Conservation (phyloP, 1,140 invertebrate species). For the Sycophila sp. region DNA sequence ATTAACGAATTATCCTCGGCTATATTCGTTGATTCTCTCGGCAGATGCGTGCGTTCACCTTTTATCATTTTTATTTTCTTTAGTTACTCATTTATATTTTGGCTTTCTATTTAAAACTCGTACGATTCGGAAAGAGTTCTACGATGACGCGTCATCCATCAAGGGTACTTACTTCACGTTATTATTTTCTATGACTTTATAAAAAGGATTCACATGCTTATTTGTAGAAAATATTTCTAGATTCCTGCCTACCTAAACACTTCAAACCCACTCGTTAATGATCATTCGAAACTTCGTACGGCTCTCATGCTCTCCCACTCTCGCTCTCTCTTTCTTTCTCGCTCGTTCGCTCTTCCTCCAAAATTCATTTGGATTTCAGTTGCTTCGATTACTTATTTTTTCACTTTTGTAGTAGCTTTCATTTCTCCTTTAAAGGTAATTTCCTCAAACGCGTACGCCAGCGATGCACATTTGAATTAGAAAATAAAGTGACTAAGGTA, state of each 20-base stretch:
- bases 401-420: slow-evolving; percentile 25
- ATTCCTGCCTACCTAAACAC: slow-evolving; percentile 48
- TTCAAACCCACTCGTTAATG: slow-evolving; percentile 28
- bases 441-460: slow-evolving; percentile 40
- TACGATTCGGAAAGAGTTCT: slow-evolving; percentile 12
- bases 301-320: slow-evolving; percentile 19
- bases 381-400: too few species aligned
- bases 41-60: too few species aligned
- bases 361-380: slow-evolving; percentile 38
- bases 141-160: slow-evolving; percentile 31
- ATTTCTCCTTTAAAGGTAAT: slow-evolving; percentile 23
- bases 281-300: slow-evolving; percentile 23
- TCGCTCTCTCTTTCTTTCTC: neutral
- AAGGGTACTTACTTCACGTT: slow-evolving; percentile 39
- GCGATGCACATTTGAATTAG: slow-evolving; percentile 39
- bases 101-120: slow-evolving; percentile 28
- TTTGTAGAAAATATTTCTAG: slow-evolving; percentile 57
- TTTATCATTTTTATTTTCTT: slow-evolving; percentile 10
- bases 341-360: slow-evolving; percentile 22
- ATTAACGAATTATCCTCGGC: slow-evolving; percentile 29
- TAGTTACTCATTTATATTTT: slow-evolving; percentile 2
- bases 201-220: slow-evolving; percentile 50
- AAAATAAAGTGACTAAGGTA: slow-evolving; percentile 39
- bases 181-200: slow-evolving; percentile 43
- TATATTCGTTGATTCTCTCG: slow-evolving; percentile 26